phyloP scores from a whole-genome alignment of 2,113 vertebrate genomes.

The Plecturocebus donacophilus region DNA sequence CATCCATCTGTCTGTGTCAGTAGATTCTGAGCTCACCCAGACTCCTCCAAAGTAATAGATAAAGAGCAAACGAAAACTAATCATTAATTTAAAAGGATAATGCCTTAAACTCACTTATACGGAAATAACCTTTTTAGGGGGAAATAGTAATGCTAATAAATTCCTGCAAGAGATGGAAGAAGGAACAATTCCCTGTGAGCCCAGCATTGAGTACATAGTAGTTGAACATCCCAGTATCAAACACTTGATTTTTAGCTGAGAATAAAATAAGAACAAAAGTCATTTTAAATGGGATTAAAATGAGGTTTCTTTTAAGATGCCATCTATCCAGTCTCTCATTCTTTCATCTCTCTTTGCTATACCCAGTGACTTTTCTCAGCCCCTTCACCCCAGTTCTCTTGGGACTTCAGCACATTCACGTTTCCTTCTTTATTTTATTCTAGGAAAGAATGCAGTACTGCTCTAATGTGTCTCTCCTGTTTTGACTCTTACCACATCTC shows the following conservation, averaged over 20 bases:
- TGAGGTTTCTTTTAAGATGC: neutral
- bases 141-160: neutral
- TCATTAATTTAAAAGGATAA: neutral
- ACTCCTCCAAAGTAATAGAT: neutral
- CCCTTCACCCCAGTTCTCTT: neutral
- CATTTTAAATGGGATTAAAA: neutral
- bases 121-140: neutral
- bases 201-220: accelerated
- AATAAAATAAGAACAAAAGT: neutral
- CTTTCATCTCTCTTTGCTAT: neutral
- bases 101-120: neutral
- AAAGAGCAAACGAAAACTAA: neutral
- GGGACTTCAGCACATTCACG: too few relatives aligned
- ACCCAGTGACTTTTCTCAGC: neutral
- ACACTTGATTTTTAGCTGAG: neutral
- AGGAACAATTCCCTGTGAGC: neutral
- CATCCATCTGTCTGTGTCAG: accelerated
- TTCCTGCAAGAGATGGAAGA: neutral
- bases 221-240: neutral
- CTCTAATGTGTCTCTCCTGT: accelerated
- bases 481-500: accelerated
- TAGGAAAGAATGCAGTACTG: neutral
- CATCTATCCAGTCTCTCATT: too few relatives aligned
- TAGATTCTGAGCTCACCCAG: too few relatives aligned
- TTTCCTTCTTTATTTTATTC: neutral